Conservation (phyloP, 1,140 invertebrate species). For the Teleogryllus occipitalis region DNA sequence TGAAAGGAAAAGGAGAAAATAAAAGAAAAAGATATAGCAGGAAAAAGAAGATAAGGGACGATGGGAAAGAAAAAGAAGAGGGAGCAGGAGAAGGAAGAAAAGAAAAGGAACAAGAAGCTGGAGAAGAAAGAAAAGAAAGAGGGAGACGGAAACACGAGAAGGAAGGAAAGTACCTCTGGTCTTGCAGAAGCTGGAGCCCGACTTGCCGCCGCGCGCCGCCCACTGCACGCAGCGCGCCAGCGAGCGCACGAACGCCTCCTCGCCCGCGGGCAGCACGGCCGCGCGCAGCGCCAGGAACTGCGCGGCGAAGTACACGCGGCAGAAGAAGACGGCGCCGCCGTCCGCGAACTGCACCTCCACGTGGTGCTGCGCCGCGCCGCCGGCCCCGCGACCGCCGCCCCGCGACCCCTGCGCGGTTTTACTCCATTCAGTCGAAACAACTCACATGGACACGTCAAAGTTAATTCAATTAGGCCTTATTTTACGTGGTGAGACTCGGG, state of each 20-base stretch:
- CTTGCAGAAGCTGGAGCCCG: constrained; percentile 92
- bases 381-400: neutral
- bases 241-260: constrained; percentile 67
- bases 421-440: too few relatives aligned
- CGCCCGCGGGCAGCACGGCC: constrained; percentile 58
- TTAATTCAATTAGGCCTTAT: too few relatives aligned
- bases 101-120: too few relatives aligned
- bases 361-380: neutral
- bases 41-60: too few relatives aligned
- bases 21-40: too few relatives aligned
- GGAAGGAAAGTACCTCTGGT: constrained; percentile 55
- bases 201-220: constrained; percentile 93
- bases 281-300: constrained; percentile 71
- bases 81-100: too few relatives aligned
- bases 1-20: too few relatives aligned
- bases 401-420: neutral
- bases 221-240: constrained; percentile 83
- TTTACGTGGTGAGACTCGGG: too few relatives aligned
- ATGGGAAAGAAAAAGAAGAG: too few relatives aligned
- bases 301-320: constrained; percentile 76
- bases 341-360: constrained; percentile 74
- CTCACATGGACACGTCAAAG: too few relatives aligned
- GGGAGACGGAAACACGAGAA: too few relatives aligned
- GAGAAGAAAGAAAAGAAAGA: too few relatives aligned
- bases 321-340: constrained; percentile 66